Conservation (phyloP, 2,113 vertebrate species). For the Centropus bengalensis region DNA sequence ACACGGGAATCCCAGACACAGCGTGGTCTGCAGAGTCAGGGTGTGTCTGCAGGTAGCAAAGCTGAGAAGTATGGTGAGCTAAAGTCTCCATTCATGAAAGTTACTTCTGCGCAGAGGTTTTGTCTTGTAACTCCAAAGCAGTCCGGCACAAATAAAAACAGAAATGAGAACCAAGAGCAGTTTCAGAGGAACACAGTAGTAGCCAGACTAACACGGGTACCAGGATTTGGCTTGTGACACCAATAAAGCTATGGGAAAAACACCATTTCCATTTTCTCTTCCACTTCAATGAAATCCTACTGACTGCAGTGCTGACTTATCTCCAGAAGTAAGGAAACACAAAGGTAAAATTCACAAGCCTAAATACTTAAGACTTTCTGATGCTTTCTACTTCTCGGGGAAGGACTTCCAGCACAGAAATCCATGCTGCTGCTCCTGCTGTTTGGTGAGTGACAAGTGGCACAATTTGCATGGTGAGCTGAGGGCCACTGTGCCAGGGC, state of each 20-base stretch:
- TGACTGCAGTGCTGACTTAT: neutral
- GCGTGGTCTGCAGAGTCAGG: neutral
- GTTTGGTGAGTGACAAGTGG: neutral
- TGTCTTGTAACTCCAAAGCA: neutral
- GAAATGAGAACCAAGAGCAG: neutral
- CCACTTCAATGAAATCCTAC: neutral
- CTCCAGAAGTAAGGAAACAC: neutral
- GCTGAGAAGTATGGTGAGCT: neutral
- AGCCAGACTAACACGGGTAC: neutral
- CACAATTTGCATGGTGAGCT: neutral
- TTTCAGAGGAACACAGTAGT: neutral
- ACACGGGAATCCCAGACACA: fast-evolving
- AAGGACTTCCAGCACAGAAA: neutral
- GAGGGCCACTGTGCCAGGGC: neutral
- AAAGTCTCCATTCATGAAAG: neutral
- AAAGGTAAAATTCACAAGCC: neutral
- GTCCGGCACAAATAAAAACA: neutral
- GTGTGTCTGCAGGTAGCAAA: neutral
- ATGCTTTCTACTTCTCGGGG: neutral
- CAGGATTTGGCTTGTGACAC: neutral
- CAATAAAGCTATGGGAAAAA: neutral
- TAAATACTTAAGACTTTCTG: neutral
- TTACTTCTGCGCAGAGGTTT: neutral
- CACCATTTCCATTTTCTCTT: neutral
- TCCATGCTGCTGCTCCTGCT: neutral